Base-by-base conservation (phyloP, 2,113 vertebrate species). In the Agapornis roseicollis region DNA sequence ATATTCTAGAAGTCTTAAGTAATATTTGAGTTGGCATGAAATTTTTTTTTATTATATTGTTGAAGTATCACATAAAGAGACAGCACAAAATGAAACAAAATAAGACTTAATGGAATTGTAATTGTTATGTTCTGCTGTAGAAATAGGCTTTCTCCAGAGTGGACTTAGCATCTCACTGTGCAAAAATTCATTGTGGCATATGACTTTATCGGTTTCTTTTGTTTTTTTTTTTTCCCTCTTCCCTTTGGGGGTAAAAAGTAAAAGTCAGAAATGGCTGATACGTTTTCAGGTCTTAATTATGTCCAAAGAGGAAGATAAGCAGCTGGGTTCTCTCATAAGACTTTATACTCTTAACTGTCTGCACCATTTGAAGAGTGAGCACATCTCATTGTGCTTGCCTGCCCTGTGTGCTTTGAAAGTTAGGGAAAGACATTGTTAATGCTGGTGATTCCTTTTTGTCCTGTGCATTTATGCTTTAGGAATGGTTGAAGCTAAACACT, bases 341-440 rank as follows among this genome's bases (percentile, higher is more conserved):
- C 28, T 56, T 79, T 3, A 17, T 66, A 9, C 44, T 60, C 1
- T 0, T 55, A 60, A 17, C 37, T 2, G 0, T 56, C 19, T 85
- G 76, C 9, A 29, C 19, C 17, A 33, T 44, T 63, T 20, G 39
- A 47, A 35, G 53, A 60, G 16, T 18, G 39, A 33, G n/a, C 13
- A 19, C 13, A 49, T 65, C 27, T 56, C 9, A 3, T n/a, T 3
- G 1, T 49, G 0, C 28, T 66, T n/a, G 28, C 39, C 13, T 55
- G 23, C 53, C 37, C 6, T 60, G 4, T 35, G 23, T 55, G 12
- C 27, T n/a, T 61, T 83, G 58, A 42, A 85, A 83, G 41, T 35
- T 53, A 37, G 80, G 39, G 42, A 14, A 28, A 70, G 27, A 6
- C 6, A 2, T 49, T 42, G 28, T 63, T 37, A 70, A 64, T 11